Base-by-base conservation (phyloP, 2,797 vertebrate genomes). In the Poeciliopsis turneri region DNA sequence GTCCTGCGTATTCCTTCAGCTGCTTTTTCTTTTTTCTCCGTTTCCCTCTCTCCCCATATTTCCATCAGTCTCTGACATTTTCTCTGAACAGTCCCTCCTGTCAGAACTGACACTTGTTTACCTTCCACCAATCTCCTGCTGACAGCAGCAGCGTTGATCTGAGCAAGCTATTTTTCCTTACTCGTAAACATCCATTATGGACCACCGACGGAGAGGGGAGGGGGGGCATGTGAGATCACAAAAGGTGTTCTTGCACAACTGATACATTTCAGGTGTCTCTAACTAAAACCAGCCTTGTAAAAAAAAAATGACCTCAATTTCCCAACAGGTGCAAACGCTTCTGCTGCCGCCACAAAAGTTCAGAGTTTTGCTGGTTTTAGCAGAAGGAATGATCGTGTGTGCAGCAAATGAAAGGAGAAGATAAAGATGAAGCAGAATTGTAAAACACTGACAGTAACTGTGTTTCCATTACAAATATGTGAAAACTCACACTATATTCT, bases 101-200 rank as follows among this genome's bases (percentile, higher is more conserved):
- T 92, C 88, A 87, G 79, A 64, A 75, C 74, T 78, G 82, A 86
- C 83, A 77, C 78, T 81, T 75, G 73, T 77, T 77, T 79, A 76
- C 68, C 46, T 72, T 81, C 28, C 68, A n/a, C 84, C 85, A 74
- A 71, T 84, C 88, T 85, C 81, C 88, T 20, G 82, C 87, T 84
- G 88, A 88, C 86, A 91, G 86, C 78, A 68, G 57, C 71, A 5
- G 28, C 43, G 69, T 64, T 64, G 74, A 91, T 86, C 77, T 78
- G 87, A 87, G 77, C 84, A 83, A 90, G 88, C 88, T 75, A 74
- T 91, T 85, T 82, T 79, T 83, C 46, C 83, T 71, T 47, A 80
- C 47, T 49, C 82, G 89, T 84, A 90, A 92, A 89, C 87, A 89
- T 90, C 81, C 45, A 89, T 90, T 89, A 87, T 76, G 55, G 86